These are phyloP conservation scores for Petrosia ficiformis DNA, from an alignment of 37 sponge, comb jelly and placozoan genomes.

Conservation along the genomic window DNA sequence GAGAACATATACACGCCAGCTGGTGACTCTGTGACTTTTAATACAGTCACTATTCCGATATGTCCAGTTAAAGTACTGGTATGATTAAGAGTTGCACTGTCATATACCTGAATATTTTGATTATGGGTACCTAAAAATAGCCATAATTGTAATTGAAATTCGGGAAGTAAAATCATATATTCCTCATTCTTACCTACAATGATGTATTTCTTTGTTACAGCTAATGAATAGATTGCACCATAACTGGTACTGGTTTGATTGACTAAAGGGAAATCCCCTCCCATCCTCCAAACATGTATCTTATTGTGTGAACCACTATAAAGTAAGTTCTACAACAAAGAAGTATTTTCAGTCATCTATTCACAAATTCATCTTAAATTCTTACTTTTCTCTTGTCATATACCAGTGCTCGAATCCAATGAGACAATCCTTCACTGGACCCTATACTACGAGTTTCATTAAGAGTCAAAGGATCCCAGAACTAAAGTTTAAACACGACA, in stretches of 20 bases:
- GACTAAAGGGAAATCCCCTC: constrained; percentile 59
- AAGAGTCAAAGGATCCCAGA: constrained; percentile 70
- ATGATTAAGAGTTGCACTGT: constrained; percentile 67
- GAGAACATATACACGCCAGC: constrained; percentile 83
- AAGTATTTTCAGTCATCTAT: background rate
- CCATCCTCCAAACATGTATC: constrained; percentile 80
- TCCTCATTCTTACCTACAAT: constrained; percentile 55
- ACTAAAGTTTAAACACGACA: constrained; percentile 22
- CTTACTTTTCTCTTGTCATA: constrained; percentile 74
- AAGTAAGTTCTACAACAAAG: constrained; percentile 42
- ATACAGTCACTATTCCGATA: constrained; percentile 86
- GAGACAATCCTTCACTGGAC: constrained; percentile 31
- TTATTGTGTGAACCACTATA: constrained; percentile 84
- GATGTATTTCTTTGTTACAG: constrained; percentile 73
- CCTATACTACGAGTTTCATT: constrained; percentile 66
- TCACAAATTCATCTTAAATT: background rate
- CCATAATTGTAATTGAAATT: background rate
- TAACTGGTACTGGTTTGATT: constrained; percentile 51
- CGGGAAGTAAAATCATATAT: background rate
- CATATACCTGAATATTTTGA: constrained; percentile 90
- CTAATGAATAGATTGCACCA: constrained; percentile 89
- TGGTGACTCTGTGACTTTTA: constrained; percentile 56
- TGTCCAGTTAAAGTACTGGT: constrained; percentile 78
- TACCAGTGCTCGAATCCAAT: constrained; percentile 81
- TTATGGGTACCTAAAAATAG: constrained; percentile 74